Conservation (phyloP, 1,140 invertebrate genomes). For the Triops longicaudatus region DNA sequence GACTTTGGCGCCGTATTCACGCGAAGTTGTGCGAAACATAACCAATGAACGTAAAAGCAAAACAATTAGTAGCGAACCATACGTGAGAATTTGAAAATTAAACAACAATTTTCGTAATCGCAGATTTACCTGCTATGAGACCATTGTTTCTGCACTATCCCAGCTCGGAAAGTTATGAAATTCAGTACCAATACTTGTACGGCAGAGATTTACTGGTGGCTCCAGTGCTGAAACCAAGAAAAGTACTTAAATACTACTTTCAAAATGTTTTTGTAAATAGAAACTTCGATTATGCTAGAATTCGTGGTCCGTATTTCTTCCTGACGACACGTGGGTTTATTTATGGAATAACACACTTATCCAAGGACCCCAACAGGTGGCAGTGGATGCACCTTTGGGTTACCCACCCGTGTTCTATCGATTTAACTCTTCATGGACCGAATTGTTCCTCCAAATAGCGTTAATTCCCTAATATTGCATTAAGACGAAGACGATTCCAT, state of each 20-base stretch:
- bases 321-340: slow-evolving; percentile 11
- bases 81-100: too few relatives aligned
- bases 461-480: not conserved
- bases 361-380: not conserved
- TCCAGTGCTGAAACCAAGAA: slow-evolving; percentile 34
- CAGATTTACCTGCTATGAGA: slow-evolving; percentile 35
- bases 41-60: slow-evolving; percentile 29
- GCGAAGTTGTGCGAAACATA: slow-evolving; percentile 33
- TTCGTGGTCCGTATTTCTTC: slow-evolving; percentile 17
- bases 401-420: slow-evolving; percentile 26
- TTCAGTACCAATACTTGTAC: slow-evolving; percentile 40
- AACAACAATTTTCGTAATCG: not conserved
- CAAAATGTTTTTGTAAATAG: not conserved
- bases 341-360: slow-evolving; percentile 18
- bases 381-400: slow-evolving; percentile 24
- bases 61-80: too few relatives aligned
- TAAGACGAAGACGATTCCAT: not conserved
- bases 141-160: slow-evolving; percentile 39
- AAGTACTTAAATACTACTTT: not conserved
- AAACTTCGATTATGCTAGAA: not conserved
- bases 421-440: not conserved
- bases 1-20: slow-evolving; percentile 37
- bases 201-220: slow-evolving; percentile 40
- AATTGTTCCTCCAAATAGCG: slow-evolving; percentile 17
- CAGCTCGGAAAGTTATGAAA: slow-evolving; percentile 30